phyloP scores from a whole-genome alignment of 37 sponge, comb jelly and placozoan species.

The Corticium candelabrum region DNA sequence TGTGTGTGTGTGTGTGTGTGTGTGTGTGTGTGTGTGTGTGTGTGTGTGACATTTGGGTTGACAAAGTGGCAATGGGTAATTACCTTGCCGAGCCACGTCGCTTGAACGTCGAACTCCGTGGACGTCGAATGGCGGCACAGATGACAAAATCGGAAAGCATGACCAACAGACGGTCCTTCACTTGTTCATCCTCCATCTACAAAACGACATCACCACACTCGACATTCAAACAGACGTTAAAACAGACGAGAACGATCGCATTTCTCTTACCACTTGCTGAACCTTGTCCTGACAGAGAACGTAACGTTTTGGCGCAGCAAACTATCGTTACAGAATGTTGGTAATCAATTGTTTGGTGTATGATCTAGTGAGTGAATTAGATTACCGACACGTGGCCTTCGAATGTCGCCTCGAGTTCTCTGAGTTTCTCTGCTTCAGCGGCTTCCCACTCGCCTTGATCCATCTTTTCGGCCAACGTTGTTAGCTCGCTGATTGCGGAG shows the following conservation, averaged over 20 bases:
- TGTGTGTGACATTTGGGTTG: no score
- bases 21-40: no score
- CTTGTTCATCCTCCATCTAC: not conserved
- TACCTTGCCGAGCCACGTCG: not conserved
- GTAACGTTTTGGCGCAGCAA: not conserved
- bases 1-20: no score
- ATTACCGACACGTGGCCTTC: conserved; percentile 37
- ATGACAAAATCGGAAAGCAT: not conserved
- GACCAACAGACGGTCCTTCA: not conserved
- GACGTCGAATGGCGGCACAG: not conserved
- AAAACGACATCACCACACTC: not conserved
- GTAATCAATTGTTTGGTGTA: no score
- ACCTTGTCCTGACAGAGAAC: not conserved
- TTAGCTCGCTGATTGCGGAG: conserved; percentile 55
- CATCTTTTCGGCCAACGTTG: conserved; percentile 54
- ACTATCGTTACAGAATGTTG: no score
- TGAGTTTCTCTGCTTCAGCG: conserved; percentile 28
- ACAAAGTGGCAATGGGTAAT: no score
- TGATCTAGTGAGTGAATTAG: not conserved
- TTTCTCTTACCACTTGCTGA: not conserved
- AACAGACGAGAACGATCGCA: not conserved
- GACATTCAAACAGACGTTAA: no score
- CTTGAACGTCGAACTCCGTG: not conserved
- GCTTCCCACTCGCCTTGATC: conserved; percentile 61
- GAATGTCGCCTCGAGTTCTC: conserved; percentile 49